Percentiles rank a stretch among this genome's conserved stretches.
Conservation (phyloP, 2,888 invertebrate genomes). For the Heliconius ismenius region DNA sequence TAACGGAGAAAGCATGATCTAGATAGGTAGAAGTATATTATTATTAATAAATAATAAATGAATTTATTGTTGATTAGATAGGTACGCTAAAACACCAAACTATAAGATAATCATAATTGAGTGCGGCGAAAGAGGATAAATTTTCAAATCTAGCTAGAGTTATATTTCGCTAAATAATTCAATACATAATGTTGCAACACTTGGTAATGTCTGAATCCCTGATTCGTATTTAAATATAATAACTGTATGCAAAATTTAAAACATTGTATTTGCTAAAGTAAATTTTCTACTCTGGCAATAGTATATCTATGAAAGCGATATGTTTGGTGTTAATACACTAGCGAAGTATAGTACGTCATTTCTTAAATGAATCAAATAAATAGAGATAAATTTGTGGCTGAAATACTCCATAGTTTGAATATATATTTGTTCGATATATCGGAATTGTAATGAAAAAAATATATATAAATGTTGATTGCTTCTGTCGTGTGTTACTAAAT, state of each 20-base stretch:
- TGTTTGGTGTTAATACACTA: conserved; percentile 4
- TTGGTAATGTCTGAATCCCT: background rate
- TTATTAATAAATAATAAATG: conserved; percentile 37
- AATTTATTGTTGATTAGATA: conserved; percentile 44
- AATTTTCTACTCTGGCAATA: background rate
- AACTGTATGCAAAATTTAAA: background rate
- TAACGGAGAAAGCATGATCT: conserved; percentile 33
- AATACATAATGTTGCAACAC: conserved; percentile 8
- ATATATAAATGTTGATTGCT: conserved; percentile 26
- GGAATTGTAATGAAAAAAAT: conserved; percentile 14
- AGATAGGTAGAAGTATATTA: conserved; percentile 38
- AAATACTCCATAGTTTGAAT: conserved; percentile 12
- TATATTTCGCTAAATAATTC: conserved; percentile 15
- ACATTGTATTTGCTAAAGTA: background rate
- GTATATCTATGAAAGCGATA: background rate
- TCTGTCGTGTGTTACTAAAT: conserved; percentile 23
- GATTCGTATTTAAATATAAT: conserved; percentile 1
- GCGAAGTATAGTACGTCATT: background rate
- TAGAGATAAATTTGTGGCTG: conserved; percentile 4
- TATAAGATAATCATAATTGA: conserved; percentile 23
- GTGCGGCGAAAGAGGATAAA: background rate
- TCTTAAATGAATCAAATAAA: background rate
- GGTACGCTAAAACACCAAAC: conserved; percentile 40
- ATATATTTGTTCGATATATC: conserved; percentile 18
- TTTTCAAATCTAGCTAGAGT: conserved; percentile 12